Percentiles rank a stretch among this genome's conserved stretches.
These are phyloP conservation scores for Mesembrinibis cayennensis DNA, from an alignment of 2,113 vertebrate genomes.

Conservation along the genomic window DNA sequence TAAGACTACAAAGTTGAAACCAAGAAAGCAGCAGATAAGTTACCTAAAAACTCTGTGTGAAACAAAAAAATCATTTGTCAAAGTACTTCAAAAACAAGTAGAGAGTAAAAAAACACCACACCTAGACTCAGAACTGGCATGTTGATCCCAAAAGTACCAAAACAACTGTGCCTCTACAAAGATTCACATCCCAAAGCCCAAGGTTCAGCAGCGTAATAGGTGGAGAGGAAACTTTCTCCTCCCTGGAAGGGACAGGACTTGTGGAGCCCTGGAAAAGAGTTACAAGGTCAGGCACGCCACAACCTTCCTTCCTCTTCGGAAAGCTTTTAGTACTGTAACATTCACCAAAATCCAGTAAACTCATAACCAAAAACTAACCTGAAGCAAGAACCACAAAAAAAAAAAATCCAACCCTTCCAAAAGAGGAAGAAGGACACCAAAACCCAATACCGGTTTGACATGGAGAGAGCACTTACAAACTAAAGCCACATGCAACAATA, in stretches of 20 bases:
- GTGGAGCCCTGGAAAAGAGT: background rate
- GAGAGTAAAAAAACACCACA: background rate
- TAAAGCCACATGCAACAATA: background rate
- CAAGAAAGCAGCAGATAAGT: background rate
- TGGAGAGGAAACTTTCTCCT: background rate
- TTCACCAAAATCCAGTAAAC: background rate
- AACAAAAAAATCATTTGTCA: background rate
- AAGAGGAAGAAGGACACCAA: background rate
- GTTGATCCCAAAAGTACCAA: background rate
- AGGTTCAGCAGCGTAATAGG: background rate
- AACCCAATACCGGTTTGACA: background rate
- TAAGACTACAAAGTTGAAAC: slow-evolving; percentile 2
- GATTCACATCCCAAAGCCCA: background rate
- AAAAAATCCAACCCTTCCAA: background rate
- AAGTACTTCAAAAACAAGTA: background rate
- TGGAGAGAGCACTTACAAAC: background rate
- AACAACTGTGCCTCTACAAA: background rate
- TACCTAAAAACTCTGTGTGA: background rate
- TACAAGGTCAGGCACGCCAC: background rate
- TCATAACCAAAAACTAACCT: background rate
- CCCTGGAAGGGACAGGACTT: background rate
- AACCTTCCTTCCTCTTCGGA: background rate
- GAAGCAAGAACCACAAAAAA: background rate
- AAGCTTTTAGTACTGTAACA: background rate
- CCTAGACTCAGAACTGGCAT: background rate